Conservation (phyloP, 2,888 invertebrate species). For the Melipona bicolor region DNA sequence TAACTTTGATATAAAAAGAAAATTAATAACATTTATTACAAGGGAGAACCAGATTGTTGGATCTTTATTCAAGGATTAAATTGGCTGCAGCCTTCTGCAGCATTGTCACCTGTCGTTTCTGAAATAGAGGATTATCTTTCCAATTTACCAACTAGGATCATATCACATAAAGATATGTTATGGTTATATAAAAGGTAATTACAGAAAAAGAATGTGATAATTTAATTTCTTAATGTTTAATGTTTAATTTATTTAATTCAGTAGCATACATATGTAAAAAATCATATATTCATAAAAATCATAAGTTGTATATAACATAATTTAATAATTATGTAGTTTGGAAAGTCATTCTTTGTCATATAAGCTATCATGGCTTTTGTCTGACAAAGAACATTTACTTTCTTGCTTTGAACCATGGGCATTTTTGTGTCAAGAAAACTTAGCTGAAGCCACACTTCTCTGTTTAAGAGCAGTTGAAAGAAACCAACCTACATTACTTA, state of each 20-base stretch:
- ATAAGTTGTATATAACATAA: conserved; percentile 18
- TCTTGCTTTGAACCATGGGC: conserved; percentile 86
- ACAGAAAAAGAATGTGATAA: conserved; percentile 1
- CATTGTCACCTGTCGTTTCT: conserved; percentile 84
- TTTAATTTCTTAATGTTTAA: not conserved
- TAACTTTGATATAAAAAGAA: conserved; percentile 13
- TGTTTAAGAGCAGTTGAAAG: conserved; percentile 88
- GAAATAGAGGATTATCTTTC: conserved; percentile 82
- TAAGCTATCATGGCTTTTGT: conserved; percentile 87
- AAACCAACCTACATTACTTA: conserved; percentile 87
- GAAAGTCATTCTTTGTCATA: conserved; percentile 86
- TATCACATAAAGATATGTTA: conserved; percentile 85
- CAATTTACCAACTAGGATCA: conserved; percentile 84
- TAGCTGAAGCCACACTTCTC: conserved; percentile 87
- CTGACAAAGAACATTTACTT: conserved; percentile 87
- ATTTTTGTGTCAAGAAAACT: conserved; percentile 86
- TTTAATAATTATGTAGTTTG: conserved; percentile 80
- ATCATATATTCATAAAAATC: not conserved
- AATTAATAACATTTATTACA: conserved; percentile 62
- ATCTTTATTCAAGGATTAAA: conserved; percentile 87
- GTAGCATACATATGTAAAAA: not conserved
- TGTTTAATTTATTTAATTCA: conserved; percentile 2
- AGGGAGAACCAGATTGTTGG: conserved; percentile 86
- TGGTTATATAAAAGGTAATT: conserved; percentile 85
- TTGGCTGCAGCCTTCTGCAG: conserved; percentile 86